A percentile compares a stretch with the other conserved stretches of the same genome.
Conservation (phyloP, 2,113 vertebrate species). For the Willisornis vidua region DNA sequence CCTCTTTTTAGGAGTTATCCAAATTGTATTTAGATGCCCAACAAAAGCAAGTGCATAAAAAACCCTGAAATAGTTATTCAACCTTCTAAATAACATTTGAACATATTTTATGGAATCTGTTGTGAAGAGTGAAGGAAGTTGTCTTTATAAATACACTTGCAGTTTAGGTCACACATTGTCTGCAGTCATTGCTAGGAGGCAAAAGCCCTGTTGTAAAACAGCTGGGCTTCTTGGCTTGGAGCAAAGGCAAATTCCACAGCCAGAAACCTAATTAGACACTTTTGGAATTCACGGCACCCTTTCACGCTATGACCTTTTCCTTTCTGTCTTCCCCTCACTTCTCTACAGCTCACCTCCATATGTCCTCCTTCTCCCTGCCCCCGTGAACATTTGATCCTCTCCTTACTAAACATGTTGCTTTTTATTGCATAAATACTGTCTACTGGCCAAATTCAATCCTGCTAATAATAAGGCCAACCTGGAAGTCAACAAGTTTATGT, state of each 20-base stretch:
- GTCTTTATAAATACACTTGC: conserved; percentile 56
- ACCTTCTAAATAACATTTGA: conserved; percentile 45
- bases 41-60: conserved; percentile 24
- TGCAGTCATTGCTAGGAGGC: conserved; percentile 59
- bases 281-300: conserved; percentile 59
- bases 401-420: conserved; percentile 2
- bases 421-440: conserved; percentile 8
- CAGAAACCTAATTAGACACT: conserved; percentile 70
- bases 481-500: conserved; percentile 29
- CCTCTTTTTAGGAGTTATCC: conserved; percentile 2
- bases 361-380: not conserved
- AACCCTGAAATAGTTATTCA: not conserved
- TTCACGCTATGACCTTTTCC: conserved; percentile 60
- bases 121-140: conserved; percentile 51
- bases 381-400: not conserved
- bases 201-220: conserved; percentile 70
- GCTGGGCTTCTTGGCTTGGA: conserved; percentile 62
- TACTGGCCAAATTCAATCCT: conserved; percentile 22
- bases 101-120: conserved; percentile 47
- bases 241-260: conserved; percentile 71
- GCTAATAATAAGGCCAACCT: not conserved
- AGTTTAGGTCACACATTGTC: conserved; percentile 64
- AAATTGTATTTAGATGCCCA: not conserved
- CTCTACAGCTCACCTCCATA: conserved; percentile 26
- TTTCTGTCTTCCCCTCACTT: conserved; percentile 18